Percentiles rank a stretch among this genome's conserved stretches.
phyloP scores from a whole-genome alignment of 2,797 vertebrate genomes.

The Chelonia mydas region DNA sequence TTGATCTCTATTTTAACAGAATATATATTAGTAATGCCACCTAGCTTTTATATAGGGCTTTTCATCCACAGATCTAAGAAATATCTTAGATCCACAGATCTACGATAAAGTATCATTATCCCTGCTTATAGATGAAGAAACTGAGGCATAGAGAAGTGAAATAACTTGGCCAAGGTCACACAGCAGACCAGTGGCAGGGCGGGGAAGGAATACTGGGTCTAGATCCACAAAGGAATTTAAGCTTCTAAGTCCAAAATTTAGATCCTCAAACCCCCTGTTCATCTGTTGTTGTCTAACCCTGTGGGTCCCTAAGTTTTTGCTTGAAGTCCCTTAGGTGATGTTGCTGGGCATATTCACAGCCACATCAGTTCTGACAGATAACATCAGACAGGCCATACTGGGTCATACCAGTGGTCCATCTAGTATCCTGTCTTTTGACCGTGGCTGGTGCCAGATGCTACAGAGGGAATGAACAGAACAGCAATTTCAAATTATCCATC shows the following conservation, averaged over 20 bases:
- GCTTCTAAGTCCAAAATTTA: not conserved
- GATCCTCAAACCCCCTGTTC: not conserved
- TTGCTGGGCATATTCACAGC: too few species aligned
- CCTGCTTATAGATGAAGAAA: not conserved
- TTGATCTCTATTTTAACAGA: conserved; percentile 22
- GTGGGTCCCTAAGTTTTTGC: not conserved
- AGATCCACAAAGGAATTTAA: not conserved
- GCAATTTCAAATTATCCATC: too few species aligned
- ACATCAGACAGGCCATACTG: not conserved
- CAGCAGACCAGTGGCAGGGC: not conserved
- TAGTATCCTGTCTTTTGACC: not conserved
- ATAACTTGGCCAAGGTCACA: conserved; percentile 30
- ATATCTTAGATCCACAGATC: not conserved
- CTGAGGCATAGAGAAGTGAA: not conserved
- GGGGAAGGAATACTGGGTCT: not conserved
- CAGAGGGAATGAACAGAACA: too few species aligned
- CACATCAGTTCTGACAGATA: too few species aligned
- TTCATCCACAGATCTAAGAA: not conserved
- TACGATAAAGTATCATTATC: conserved; percentile 2
- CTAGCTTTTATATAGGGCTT: not conserved
- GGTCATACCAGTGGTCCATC: not conserved
- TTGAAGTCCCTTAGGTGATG: too few species aligned
- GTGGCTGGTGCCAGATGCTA: not conserved
- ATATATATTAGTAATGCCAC: not conserved
- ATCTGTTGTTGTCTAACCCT: not conserved